Evolutionary conservation across 30 jellyfish, hydroid and myxozoan genomes (phyloP), one percentile per base, ranked within the genome.

Genomic region (Calvadosia cruxmelitensis): DNA sequence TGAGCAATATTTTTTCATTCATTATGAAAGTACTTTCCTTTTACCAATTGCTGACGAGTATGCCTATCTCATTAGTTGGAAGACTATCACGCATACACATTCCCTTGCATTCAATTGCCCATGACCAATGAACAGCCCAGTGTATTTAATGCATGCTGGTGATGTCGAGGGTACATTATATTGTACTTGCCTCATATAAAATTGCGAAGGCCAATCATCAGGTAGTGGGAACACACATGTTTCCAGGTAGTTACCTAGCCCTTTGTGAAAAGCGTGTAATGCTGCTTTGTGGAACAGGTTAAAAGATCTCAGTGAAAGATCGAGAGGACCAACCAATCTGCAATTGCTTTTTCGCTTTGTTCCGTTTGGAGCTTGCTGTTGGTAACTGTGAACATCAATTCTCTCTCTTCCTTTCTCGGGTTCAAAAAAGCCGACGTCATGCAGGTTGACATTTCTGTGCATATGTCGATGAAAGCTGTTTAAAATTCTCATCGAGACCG

Each of bases 131-230:
- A n/a, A n/a, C 3, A 69, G 63, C 1, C 26, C 32, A 3, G 53
- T 31, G 48, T 30, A 48, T 31, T 29, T 3, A 28, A 53, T 34
- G 27, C 29, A 52, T 1, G 32, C 13, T 3, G 73, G 72, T 13
- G 32, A 15, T 23, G 61, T 20, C 27, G 32, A 32, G 42, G 76
- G 68, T 29, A 36, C 12, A 29, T 61, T 31, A 35, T 34, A 31
- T 42, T 73, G 76, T 1, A 73, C 34, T 42, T 73, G 76, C 30
- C 84, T 61, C 84, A 73, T 73, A 36, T 73, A 73, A 31, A 48
- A 73, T 26, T 34, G 66, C 30, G 76, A 74, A 57, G 84, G 76
- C 84, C 81, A 71, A 28, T 71, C 81, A 32, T 72, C 73, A 3
- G 71, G 73, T 53, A 51, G 81, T 15, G 73, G 73, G 53, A 71